phyloP scores from a whole-genome alignment of 2,113 vertebrate species.

The Phylloscopus whistleri region DNA sequence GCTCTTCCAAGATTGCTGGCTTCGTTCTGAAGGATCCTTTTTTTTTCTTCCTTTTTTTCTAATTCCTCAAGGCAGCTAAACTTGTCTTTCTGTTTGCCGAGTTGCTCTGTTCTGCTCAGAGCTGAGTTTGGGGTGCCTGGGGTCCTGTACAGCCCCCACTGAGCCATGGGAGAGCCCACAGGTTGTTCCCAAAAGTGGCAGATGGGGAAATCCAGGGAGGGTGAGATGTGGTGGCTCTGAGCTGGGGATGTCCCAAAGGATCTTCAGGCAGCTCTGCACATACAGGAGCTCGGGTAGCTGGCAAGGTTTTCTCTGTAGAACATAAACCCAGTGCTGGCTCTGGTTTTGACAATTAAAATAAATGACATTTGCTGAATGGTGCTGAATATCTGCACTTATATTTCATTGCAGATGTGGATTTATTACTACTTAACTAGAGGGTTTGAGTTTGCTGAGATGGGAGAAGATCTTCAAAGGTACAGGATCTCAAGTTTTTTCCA shows the following conservation, averaged over 20 bases:
- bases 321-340: background rate
- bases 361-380: background rate
- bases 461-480: background rate
- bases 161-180: background rate
- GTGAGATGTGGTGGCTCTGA: background rate
- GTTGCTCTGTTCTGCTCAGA: background rate
- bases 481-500: background rate
- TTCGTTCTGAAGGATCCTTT: background rate
- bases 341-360: background rate
- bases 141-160: accelerated
- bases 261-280: background rate
- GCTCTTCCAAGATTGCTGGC: constrained; percentile 35
- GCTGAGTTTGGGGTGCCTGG: background rate
- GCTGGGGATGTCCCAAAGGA: background rate
- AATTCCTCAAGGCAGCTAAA: background rate
- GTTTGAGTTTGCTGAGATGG: background rate
- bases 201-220: too few relatives aligned
- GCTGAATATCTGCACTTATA: background rate
- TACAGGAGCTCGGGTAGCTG: background rate
- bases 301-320: background rate
- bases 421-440: background rate
- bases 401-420: background rate
- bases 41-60: background rate
- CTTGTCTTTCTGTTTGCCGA: background rate
- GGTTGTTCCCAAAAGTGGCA: background rate